These are phyloP conservation scores for Stegophylla sp. DNA, from an alignment of 2,888 invertebrate genomes.

Conservation along the genomic window DNA sequence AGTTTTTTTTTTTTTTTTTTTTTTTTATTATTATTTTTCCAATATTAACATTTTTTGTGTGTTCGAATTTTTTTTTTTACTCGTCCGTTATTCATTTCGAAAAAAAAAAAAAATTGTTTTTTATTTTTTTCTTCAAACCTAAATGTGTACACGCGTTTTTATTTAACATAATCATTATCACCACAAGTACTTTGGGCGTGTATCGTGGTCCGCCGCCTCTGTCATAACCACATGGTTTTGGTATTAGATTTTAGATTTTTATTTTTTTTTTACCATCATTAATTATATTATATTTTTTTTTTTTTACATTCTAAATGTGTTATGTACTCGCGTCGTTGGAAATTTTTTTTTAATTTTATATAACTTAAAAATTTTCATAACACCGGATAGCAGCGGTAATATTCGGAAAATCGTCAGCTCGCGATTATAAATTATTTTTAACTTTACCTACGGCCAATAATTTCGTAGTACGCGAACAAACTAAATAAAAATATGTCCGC, in stretches of 20 bases:
- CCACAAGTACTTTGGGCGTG: background rate
- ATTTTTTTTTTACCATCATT: background rate
- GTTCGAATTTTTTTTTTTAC: constrained; percentile 7
- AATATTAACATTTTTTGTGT: background rate
- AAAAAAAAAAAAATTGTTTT: background rate
- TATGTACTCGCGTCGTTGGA: background rate
- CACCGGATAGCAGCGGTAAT: too few relatives aligned
- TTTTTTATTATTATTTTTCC: background rate
- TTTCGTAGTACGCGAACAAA: too few relatives aligned
- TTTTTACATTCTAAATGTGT: too few relatives aligned
- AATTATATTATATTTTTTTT: background rate
- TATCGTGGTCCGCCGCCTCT: background rate
- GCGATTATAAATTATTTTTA: constrained; percentile 17
- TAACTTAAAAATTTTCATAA: too few relatives aligned
- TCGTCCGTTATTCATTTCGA: background rate
- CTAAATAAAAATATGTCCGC: background rate
- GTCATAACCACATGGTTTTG: background rate
- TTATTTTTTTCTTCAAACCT: too few relatives aligned
- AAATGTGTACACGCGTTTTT: background rate
- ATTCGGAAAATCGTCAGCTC: background rate
- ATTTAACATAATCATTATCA: too few relatives aligned
- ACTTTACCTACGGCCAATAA: too few relatives aligned
- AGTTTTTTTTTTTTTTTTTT: constrained; percentile 8
- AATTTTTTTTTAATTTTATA: too few relatives aligned
- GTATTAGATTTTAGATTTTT: too few relatives aligned